Conservation (phyloP, 2,797 vertebrate genomes). For the Pelodytes ibericus region DNA sequence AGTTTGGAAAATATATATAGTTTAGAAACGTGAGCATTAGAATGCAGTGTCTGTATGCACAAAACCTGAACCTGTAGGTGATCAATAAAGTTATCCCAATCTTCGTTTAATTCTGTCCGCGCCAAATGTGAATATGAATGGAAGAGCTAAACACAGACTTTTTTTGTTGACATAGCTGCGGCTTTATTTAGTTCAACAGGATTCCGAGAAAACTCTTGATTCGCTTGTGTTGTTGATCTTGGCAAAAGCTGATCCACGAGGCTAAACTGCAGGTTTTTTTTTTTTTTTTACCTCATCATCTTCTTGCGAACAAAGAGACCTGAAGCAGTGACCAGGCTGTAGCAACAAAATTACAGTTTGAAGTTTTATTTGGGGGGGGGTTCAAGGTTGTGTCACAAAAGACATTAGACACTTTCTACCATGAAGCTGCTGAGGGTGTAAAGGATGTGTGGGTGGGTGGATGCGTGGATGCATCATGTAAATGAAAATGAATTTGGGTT, state of each 20-base stretch:
- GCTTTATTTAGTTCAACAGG: constrained; percentile 17
- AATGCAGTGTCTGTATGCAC: no score
- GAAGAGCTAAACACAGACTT: constrained; percentile 10
- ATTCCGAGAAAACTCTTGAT: constrained; percentile 43
- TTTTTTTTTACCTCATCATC: constrained; percentile 24
- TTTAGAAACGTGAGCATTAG: no score
- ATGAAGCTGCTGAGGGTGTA: not conserved
- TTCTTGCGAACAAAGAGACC: constrained; percentile 3
- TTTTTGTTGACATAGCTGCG: constrained; percentile 45
- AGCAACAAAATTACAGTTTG: not conserved
- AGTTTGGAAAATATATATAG: no score
- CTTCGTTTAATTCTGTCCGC: no score
- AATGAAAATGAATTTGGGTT: not conserved
- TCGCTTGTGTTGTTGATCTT: constrained; percentile 38
- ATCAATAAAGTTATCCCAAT: no score
- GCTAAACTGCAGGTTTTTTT: constrained; percentile 25
- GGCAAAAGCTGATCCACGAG: constrained; percentile 38
- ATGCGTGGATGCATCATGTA: not conserved
- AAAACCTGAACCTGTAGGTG: no score
- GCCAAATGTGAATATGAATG: not conserved
- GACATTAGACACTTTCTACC: not conserved
- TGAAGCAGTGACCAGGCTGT: not conserved
- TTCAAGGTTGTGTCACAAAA: not conserved
- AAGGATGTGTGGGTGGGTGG: not conserved
- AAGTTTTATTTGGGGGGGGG: not conserved